These are phyloP conservation scores for Mus spicilegus DNA, from an alignment of 2,113 vertebrate species.

Conservation along the genomic window DNA sequence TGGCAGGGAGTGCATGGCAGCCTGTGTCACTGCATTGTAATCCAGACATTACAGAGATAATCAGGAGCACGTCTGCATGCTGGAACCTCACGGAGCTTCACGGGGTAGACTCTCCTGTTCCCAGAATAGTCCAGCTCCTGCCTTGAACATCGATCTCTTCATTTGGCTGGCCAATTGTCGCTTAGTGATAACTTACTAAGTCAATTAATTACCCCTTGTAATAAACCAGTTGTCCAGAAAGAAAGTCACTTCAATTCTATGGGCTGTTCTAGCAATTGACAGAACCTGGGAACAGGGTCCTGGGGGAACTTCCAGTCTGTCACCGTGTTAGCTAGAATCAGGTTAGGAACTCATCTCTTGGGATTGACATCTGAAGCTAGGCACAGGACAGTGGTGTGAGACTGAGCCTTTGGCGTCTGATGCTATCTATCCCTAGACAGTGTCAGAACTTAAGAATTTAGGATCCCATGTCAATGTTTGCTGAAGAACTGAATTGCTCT, in stretches of 20 bases:
- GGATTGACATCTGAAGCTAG: not conserved
- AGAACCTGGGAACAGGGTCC: not conserved
- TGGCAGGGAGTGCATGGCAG: not conserved
- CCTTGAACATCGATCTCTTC: not conserved
- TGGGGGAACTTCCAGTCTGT: not conserved
- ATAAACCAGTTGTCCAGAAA: not conserved
- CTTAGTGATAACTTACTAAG: not conserved
- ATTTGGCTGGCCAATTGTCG: not conserved
- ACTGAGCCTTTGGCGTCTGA: not conserved
- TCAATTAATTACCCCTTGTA: not conserved
- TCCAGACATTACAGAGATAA: not conserved
- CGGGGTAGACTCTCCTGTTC: not conserved
- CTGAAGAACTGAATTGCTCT: not conserved
- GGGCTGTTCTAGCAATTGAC: not conserved
- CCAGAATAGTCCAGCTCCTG: not conserved
- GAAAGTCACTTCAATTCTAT: not conserved
- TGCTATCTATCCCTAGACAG: not conserved
- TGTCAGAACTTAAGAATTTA: not conserved
- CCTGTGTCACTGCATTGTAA: too few relatives aligned
- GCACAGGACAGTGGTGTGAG: not conserved
- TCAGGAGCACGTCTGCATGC: not conserved
- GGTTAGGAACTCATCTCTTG: not conserved
- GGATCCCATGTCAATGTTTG: not conserved
- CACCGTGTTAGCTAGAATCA: not conserved
- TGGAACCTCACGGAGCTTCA: not conserved